Percentiles rank a stretch among this genome's conserved stretches.
Evolutionary conservation across 2,113 vertebrate genomes (phyloP).

Genomic region (Lepus europaeus): DNA sequence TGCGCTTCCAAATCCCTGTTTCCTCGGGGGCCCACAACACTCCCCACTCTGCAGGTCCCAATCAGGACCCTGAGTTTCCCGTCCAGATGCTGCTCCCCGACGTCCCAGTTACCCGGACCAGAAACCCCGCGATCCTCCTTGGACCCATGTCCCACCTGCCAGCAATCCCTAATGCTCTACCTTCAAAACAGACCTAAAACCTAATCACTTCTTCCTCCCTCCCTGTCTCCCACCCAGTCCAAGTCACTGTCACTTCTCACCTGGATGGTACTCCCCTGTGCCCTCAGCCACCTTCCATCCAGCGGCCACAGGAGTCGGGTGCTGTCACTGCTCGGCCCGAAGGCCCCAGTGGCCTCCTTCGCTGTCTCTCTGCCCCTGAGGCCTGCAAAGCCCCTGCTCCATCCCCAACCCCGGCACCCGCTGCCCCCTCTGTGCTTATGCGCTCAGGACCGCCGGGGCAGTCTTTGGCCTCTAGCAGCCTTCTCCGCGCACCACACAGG

Average conservation of each 20-base stretch:
- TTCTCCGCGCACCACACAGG: background rate
- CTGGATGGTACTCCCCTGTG: background rate
- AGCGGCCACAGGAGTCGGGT: background rate
- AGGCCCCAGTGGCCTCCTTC: background rate
- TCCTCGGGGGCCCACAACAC: background rate
- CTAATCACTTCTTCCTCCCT: background rate
- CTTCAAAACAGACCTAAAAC: constrained; percentile 32
- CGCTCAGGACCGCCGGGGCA: background rate
- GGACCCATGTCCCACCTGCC: background rate
- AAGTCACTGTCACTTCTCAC: background rate
- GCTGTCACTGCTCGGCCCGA: background rate
- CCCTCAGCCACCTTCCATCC: background rate
- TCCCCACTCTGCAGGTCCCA: background rate
- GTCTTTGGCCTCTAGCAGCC: background rate
- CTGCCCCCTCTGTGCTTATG: background rate
- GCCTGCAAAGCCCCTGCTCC: background rate
- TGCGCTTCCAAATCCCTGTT: background rate
- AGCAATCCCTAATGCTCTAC: background rate
- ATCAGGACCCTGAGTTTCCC: background rate
- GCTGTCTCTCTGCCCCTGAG: background rate
- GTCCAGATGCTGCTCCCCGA: background rate
- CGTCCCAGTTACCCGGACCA: background rate
- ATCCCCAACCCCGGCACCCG: background rate
- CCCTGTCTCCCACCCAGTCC: background rate
- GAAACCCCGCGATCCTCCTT: background rate